Percentiles rank a stretch among this genome's conserved stretches.
Conservation (phyloP, 2,797 vertebrate species). For the Urocyon cinereoargenteus region DNA sequence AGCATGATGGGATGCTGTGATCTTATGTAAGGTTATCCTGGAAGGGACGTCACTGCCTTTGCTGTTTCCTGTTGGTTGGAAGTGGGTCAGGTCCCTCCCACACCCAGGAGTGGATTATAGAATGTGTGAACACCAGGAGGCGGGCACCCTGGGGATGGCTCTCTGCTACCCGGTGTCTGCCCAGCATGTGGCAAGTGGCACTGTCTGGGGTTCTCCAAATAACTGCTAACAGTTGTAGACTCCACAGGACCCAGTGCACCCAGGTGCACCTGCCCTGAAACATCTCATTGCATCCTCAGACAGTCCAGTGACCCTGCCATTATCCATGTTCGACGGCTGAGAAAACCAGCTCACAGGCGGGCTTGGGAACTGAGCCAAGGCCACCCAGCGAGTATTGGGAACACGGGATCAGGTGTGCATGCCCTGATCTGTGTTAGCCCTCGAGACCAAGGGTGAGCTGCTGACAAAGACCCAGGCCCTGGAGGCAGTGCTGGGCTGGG, state of each 20-base stretch:
- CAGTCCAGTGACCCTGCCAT: rapidly evolving
- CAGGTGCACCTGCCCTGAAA: background rate
- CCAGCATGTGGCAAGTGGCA: background rate
- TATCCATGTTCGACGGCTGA: background rate
- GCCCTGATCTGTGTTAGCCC: background rate
- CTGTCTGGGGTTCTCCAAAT: background rate
- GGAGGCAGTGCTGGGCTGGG: background rate
- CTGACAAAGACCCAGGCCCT: background rate
- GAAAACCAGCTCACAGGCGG: background rate
- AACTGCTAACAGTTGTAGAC: background rate
- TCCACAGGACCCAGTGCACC: background rate
- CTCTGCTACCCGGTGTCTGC: too few species aligned
- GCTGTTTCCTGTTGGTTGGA: background rate
- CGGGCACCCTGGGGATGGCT: rapidly evolving
- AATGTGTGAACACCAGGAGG: background rate
- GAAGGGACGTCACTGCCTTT: rapidly evolving
- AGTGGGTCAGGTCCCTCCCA: too few species aligned
- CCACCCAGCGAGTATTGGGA: background rate
- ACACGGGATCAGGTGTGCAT: rapidly evolving
- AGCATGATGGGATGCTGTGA: rapidly evolving
- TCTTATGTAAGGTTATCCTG: rapidly evolving
- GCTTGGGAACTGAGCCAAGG: background rate
- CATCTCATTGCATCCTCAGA: background rate
- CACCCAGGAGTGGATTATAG: rapidly evolving
- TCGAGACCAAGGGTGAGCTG: background rate